Evolutionary conservation across 2,797 vertebrate genomes (phyloP).

Genomic region (Gastrophryne carolinensis): DNA sequence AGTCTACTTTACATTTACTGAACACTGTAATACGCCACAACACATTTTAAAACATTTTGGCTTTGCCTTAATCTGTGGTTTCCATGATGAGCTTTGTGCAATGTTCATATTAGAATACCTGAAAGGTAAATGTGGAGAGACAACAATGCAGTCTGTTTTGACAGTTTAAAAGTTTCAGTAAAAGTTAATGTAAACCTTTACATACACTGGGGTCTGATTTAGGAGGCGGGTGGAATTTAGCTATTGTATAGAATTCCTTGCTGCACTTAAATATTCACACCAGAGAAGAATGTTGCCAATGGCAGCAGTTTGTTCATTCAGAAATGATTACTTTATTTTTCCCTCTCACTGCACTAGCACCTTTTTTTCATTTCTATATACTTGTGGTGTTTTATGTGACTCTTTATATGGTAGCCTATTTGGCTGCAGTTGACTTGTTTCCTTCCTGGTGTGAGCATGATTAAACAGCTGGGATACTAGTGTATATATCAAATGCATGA

Average conservation of each 20-base stretch:
- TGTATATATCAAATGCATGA: slow-evolving; percentile 85
- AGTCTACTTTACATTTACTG: too few species aligned
- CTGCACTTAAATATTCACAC: slow-evolving; percentile 90
- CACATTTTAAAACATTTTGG: too few species aligned
- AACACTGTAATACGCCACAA: too few species aligned
- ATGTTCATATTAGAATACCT: slow-evolving; percentile 66
- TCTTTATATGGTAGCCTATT: slow-evolving; percentile 66
- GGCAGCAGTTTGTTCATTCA: slow-evolving; percentile 58
- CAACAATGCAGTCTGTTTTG: slow-evolving; percentile 67
- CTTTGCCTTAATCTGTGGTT: too few species aligned
- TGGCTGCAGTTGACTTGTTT: slow-evolving; percentile 66
- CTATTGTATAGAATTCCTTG: slow-evolving; percentile 88
- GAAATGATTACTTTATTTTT: slow-evolving; percentile 49
- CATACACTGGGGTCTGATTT: neutral
- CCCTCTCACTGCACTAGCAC: slow-evolving; percentile 62
- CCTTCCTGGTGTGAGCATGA: slow-evolving; percentile 88
- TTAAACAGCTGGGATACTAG: slow-evolving; percentile 91
- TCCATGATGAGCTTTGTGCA: slow-evolving; percentile 17
- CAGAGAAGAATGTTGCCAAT: slow-evolving; percentile 72
- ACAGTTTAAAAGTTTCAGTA: slow-evolving; percentile 78
- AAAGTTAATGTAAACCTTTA: slow-evolving; percentile 68
- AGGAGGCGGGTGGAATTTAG: slow-evolving; percentile 37
- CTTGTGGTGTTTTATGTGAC: slow-evolving; percentile 68
- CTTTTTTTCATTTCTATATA: slow-evolving; percentile 56
- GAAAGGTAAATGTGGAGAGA: slow-evolving; percentile 70